These are phyloP conservation scores for Ophonus ardosiacus DNA, from an alignment of 2,888 invertebrate genomes.

Conservation along the genomic window DNA sequence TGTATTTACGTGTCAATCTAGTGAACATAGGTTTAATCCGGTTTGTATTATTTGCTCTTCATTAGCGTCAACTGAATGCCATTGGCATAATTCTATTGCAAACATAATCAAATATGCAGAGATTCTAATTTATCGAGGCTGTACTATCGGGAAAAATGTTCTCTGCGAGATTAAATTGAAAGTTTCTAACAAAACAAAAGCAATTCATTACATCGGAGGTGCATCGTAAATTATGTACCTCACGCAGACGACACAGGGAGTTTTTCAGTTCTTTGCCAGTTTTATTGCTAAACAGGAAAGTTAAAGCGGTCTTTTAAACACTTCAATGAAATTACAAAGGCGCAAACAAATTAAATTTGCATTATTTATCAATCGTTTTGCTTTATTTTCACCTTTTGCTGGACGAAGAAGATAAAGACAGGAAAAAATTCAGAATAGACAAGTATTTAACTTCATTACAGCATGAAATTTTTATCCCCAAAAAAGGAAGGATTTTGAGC, in stretches of 20 bases:
- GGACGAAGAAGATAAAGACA: neutral
- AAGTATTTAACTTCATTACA: neutral
- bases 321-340: conserved; percentile 8
- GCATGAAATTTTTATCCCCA: too few relatives aligned
- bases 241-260: neutral
- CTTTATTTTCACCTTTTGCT: neutral
- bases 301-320: neutral
- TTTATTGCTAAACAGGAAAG: neutral
- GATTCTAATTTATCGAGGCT: neutral
- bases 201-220: conserved; percentile 3
- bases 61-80: too few relatives aligned
- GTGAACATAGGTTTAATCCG: too few relatives aligned
- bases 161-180: neutral
- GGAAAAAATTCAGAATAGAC: neutral
- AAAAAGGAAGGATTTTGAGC: too few relatives aligned
- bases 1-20: too few relatives aligned
- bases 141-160: neutral
- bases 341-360: neutral
- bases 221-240: conserved; percentile 10
- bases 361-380: conserved; percentile 4
- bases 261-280: neutral
- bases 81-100: too few relatives aligned
- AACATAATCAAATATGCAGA: neutral
- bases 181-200: neutral
- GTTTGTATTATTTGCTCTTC: too few relatives aligned